Evolutionary conservation across 2,797 vertebrate genomes (phyloP).

Genomic region (Mormyrus hasselquistii): DNA sequence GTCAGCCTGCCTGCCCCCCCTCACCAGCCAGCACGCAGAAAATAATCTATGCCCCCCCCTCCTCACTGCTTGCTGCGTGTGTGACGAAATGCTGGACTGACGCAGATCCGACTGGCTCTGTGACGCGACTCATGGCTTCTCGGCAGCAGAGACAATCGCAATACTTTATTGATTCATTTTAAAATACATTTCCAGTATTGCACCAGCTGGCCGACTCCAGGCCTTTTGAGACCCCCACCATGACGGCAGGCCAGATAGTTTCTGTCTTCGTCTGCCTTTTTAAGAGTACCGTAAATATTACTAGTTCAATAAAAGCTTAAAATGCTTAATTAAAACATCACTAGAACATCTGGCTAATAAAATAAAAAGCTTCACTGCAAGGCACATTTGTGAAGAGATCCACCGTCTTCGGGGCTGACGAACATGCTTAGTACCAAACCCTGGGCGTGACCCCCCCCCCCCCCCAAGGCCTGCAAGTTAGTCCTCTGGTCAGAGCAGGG

Average conservation of each 20-base stretch:
- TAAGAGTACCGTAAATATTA: background rate
- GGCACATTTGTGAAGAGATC: background rate
- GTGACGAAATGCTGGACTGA: background rate
- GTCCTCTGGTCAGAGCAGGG: background rate
- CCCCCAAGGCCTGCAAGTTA: background rate
- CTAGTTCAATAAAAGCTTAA: background rate
- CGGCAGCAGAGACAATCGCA: slow-evolving; percentile 26
- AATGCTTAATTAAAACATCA: background rate
- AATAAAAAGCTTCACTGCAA: background rate
- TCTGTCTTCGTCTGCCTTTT: background rate
- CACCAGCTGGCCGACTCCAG: background rate
- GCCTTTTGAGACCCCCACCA: background rate
- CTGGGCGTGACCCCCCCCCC: no score
- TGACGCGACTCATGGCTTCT: background rate
- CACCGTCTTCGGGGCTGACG: background rate
- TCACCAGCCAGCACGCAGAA: background rate
- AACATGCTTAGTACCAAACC: background rate
- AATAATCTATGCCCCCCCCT: background rate
- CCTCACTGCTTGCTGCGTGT: background rate
- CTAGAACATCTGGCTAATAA: background rate
- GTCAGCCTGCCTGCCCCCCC: background rate
- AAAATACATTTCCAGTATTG: slow-evolving; percentile 24
- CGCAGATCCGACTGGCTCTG: background rate
- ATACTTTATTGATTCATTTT: slow-evolving; percentile 33
- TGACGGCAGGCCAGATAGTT: background rate